Evolutionary conservation across 2,113 vertebrate genomes (phyloP), one percentile per base, ranked within the genome.

Genomic region (Erpornis zantholeuca): DNA sequence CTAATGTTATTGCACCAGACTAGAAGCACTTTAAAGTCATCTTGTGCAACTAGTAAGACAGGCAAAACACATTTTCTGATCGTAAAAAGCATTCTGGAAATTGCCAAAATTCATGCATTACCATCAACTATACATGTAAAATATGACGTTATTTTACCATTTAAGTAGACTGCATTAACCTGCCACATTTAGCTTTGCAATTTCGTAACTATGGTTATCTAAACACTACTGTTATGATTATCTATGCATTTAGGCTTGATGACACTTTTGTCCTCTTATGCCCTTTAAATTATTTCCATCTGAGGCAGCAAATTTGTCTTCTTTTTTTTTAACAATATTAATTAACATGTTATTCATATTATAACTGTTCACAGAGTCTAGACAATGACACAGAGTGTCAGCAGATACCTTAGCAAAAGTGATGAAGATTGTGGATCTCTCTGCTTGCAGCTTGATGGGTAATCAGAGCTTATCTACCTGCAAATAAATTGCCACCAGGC

Each of bases 401-500:
- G 52, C 82, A 83, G 45, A 61, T 81, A 78, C 5, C n/a, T 91
- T 69, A 95, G 81, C 6, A 8, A 35, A 87, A 76, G 63, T 65
- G 22, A 76, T 90, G 59, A 96, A 95, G 96, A 86, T 63, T 47
- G 69, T 16, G 35, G 87, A 88, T 89, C 35, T 52, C 42, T 81
- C 42, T 81, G 75, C 68, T 92, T 91, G 92, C 95, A 97, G 73
- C 61, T 36, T 91, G 89, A 94, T 82, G 59, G 38, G 53, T 94
- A 96, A 96, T 90, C 82, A 94, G 88, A 71, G 50, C 42, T 92
- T 80, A 82, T 88, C 93, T 94, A 76, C 81, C 77, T 96, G 42
- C 56, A 97, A 97, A 96, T 96, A 95, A 96, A 97, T 95, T 96
- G 91, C 96, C 82, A 96, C 75, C 44, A 95, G 52, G 84, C 68